phyloP scores from a whole-genome alignment of 2,888 invertebrate genomes.

The Agriopis aurantiaria region DNA sequence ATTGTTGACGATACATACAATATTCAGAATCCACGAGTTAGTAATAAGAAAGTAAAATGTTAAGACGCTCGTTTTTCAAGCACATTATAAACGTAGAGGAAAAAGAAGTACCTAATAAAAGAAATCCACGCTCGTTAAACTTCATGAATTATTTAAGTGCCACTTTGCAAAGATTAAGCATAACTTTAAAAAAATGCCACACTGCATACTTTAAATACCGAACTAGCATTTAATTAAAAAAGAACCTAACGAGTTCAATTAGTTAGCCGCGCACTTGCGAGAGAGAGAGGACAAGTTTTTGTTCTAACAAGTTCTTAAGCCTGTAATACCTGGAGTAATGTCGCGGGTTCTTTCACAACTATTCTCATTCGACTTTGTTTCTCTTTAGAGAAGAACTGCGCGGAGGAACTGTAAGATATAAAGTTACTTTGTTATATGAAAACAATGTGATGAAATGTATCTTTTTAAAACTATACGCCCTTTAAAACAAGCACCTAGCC shows the following conservation, averaged over 20 bases:
- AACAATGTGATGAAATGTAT: neutral
- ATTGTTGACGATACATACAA: too few relatives aligned
- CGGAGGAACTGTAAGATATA: neutral
- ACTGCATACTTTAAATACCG: constrained; percentile 39
- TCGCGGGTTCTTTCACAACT: constrained; percentile 15
- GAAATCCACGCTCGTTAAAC: constrained; percentile 10
- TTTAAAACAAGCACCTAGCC: too few relatives aligned
- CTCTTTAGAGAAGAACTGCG: neutral
- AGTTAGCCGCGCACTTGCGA: constrained; percentile 28
- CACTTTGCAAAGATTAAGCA: constrained; percentile 19
- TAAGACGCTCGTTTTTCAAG: too few relatives aligned
- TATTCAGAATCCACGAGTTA: too few relatives aligned
- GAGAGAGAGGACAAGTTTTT: constrained; percentile 40
- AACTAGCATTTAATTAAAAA: constrained; percentile 52
- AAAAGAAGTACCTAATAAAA: neutral
- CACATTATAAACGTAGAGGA: too few relatives aligned
- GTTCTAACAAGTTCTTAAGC: constrained; percentile 40
- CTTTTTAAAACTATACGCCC: neutral
- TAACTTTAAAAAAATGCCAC: constrained; percentile 1
- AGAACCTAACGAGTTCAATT: constrained; percentile 41
- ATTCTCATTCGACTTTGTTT: constrained; percentile 19
- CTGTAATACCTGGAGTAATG: constrained; percentile 38
- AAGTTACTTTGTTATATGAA: constrained; percentile 1
- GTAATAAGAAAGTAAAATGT: too few relatives aligned
- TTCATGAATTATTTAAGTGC: constrained; percentile 9